A percentile compares a stretch with the other conserved stretches of the same genome.
Conservation (phyloP, 1,140 invertebrate species). For the Nasonia vitripennis region DNA sequence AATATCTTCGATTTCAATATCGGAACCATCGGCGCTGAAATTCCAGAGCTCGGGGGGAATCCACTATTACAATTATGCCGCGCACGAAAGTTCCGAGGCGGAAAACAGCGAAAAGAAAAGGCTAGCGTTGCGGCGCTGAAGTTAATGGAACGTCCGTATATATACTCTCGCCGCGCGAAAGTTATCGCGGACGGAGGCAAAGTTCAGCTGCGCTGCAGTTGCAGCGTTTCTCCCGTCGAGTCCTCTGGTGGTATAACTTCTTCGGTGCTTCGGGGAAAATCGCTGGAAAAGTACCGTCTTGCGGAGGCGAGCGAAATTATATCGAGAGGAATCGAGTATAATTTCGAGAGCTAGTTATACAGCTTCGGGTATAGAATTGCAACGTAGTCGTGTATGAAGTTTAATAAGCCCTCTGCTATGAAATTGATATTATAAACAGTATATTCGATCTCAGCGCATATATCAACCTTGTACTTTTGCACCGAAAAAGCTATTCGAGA, state of each 20-base stretch:
- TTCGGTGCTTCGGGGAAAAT: neutral
- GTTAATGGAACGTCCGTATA: slow-evolving; percentile 12
- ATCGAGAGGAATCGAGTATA: neutral
- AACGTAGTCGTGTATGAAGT: too few relatives aligned
- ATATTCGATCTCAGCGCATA: too few relatives aligned
- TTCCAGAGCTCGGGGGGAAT: neutral
- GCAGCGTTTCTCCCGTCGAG: neutral
- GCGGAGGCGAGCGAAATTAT: slow-evolving; percentile 6
- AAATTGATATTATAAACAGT: too few relatives aligned
- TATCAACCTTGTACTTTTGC: too few relatives aligned
- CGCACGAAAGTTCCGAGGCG: slow-evolving; percentile 9
- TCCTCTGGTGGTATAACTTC: neutral
- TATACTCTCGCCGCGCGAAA: slow-evolving; percentile 24
- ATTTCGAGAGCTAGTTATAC: neutral
- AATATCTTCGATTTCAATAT: neutral
- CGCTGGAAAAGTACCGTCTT: neutral
- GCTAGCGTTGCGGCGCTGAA: neutral
- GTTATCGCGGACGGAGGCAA: slow-evolving; percentile 30
- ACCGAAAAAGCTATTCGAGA: too few relatives aligned
- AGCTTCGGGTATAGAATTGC: neutral
- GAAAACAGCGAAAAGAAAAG: slow-evolving; percentile 29
- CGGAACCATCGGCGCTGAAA: neutral
- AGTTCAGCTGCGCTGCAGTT: slow-evolving; percentile 12
- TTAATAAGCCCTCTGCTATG: too few relatives aligned
- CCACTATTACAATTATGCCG: slow-evolving; percentile 44